A percentile compares a stretch with the other conserved stretches of the same genome.
phyloP scores from a whole-genome alignment of 2,888 invertebrate genomes.

The Caenorhabditis sp. region DNA sequence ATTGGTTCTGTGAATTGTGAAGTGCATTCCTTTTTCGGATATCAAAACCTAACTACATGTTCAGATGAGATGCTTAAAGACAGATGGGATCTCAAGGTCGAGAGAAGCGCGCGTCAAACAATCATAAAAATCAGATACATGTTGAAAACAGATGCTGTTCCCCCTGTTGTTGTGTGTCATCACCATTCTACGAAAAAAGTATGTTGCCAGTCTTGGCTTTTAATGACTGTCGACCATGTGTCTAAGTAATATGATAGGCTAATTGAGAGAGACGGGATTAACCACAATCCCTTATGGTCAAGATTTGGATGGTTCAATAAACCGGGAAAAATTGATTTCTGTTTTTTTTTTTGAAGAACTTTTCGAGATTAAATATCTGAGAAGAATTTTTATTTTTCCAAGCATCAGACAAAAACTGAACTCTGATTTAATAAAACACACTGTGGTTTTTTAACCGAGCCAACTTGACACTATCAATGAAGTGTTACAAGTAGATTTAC shows the following conservation, averaged over 20 bases:
- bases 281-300: neutral
- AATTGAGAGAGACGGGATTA: neutral
- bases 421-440: too few relatives aligned
- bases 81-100: neutral
- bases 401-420: too few relatives aligned
- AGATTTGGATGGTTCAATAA: neutral
- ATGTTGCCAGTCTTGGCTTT: neutral
- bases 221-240: neutral
- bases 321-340: too few relatives aligned
- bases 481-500: too few relatives aligned
- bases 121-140: neutral
- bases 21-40: too few relatives aligned
- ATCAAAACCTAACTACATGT: too few relatives aligned
- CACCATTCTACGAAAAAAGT: neutral
- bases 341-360: too few relatives aligned
- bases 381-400: too few relatives aligned
- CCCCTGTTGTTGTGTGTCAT: too few relatives aligned
- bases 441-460: too few relatives aligned
- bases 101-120: neutral
- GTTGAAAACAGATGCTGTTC: neutral
- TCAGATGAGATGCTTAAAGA: neutral
- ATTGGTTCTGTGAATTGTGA: neutral
- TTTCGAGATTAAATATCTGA: too few relatives aligned
- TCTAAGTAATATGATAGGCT: neutral
- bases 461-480: too few relatives aligned